phyloP scores from a whole-genome alignment of 2,797 vertebrate species.

The Balearica regulorum region DNA sequence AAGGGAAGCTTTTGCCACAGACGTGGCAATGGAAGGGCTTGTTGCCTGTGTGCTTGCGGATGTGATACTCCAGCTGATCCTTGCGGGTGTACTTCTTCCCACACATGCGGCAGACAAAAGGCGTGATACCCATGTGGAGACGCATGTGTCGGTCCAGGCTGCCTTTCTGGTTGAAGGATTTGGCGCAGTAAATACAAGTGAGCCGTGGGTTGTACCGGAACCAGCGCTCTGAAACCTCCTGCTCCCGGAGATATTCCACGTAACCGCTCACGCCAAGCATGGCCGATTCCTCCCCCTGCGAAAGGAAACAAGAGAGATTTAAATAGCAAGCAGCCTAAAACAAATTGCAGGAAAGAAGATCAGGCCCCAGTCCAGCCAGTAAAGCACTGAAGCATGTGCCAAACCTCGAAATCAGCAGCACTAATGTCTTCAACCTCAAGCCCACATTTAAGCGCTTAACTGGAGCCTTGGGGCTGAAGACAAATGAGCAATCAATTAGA shows the following conservation, averaged over 20 bases:
- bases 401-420: constrained; percentile 43
- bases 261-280: constrained; percentile 93
- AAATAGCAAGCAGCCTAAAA: not conserved
- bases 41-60: constrained; percentile 99
- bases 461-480: constrained; percentile 34
- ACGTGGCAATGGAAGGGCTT: constrained; percentile 98
- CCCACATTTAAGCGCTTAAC: constrained; percentile 41
- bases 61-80: constrained; percentile 98
- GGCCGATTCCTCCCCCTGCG: constrained; percentile 87
- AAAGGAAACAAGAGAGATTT: not conserved
- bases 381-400: not conserved
- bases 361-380: not conserved
- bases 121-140: constrained; percentile 98
- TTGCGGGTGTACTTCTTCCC: constrained; percentile 99
- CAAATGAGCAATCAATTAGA: constrained; percentile 29
- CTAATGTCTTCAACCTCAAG: constrained; percentile 49
- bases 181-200: constrained; percentile 98
- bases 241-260: constrained; percentile 95
- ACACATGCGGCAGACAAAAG: constrained; percentile 95
- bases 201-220: constrained; percentile 97
- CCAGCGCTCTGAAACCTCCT: constrained; percentile 95
- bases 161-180: constrained; percentile 99
- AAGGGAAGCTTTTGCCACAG: constrained; percentile 97
- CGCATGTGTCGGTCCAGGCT: constrained; percentile 98
- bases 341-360: not conserved